Evolutionary conservation across 1,140 invertebrate species (phyloP).

Genomic region (Prorops nasuta): DNA sequence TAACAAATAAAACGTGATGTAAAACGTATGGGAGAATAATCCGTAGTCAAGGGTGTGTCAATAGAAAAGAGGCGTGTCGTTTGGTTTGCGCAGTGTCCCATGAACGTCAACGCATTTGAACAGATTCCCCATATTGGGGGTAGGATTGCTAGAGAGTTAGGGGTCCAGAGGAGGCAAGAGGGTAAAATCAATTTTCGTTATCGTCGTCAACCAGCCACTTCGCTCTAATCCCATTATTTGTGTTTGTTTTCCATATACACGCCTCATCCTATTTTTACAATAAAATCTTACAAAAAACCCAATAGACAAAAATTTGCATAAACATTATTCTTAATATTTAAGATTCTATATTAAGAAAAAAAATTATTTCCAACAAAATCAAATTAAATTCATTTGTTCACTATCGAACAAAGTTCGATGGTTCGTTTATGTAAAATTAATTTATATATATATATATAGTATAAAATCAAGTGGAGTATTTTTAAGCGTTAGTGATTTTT

Average conservation of each 20-base stretch:
- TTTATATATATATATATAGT: too few species aligned
- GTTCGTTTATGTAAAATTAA: too few species aligned
- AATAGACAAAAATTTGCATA: too few species aligned
- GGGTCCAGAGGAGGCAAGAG: constrained; percentile 13
- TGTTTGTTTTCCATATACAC: constrained; percentile 31
- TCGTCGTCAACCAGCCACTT: constrained; percentile 42
- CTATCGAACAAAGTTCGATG: too few species aligned
- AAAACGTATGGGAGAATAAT: constrained; percentile 9
- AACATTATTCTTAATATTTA: too few species aligned
- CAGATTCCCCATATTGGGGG: constrained; percentile 18
- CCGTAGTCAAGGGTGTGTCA: constrained; percentile 24
- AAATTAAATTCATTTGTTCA: too few species aligned
- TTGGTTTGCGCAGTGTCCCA: constrained; percentile 41
- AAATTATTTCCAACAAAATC: too few species aligned
- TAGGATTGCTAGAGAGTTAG: not conserved
- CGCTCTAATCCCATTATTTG: constrained; percentile 44
- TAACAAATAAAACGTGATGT: not conserved
- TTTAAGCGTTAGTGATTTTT: constrained; percentile 8
- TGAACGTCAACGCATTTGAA: constrained; percentile 39
- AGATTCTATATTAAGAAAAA: too few species aligned
- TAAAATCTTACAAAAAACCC: too few species aligned
- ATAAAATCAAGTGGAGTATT: too few species aligned
- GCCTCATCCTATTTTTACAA: too few species aligned
- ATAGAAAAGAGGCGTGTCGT: constrained; percentile 36
- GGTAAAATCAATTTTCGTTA: constrained; percentile 53